A percentile compares a stretch with the other conserved stretches of the same genome.
These are phyloP conservation scores for Paracyprichromis sp. DNA, from an alignment of 2,113 vertebrate species.

Conservation along the genomic window DNA sequence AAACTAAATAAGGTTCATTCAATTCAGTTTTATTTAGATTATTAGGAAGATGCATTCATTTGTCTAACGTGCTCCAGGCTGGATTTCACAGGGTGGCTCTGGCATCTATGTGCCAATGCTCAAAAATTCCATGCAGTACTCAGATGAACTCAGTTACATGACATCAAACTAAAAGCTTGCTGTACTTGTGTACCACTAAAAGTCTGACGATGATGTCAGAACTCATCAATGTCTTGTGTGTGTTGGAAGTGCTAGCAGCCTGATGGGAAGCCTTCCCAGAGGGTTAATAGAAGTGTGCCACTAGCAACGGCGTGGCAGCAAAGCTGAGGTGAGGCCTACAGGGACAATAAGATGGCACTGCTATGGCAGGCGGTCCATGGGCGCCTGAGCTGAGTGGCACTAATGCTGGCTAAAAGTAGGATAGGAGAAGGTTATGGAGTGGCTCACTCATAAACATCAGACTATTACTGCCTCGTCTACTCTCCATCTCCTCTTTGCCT, in stretches of 20 bases:
- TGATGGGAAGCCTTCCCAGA: slow-evolving; percentile 3
- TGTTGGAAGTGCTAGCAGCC: background rate
- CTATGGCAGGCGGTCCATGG: slow-evolving; percentile 16
- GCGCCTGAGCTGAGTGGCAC: slow-evolving; percentile 21
- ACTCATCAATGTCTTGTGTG: background rate
- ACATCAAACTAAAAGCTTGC: slow-evolving; percentile 16
- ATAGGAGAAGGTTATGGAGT: background rate
- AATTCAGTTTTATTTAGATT: background rate
- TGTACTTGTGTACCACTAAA: background rate
- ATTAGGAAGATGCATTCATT: background rate
- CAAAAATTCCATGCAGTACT: background rate
- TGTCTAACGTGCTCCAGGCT: background rate
- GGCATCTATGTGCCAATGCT: background rate
- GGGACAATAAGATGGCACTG: slow-evolving; percentile 15
- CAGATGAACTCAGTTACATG: slow-evolving; percentile 3
- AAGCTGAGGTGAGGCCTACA: slow-evolving; percentile 20
- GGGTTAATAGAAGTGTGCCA: slow-evolving; percentile 29
- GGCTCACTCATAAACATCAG: slow-evolving; percentile 6
- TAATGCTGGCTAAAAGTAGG: slow-evolving; percentile 23
- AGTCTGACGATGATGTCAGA: slow-evolving; percentile 10
- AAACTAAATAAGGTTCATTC: background rate
- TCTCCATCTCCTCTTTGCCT: slow-evolving; percentile 5
- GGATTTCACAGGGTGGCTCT: background rate
- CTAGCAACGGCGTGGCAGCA: background rate
- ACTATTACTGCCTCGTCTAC: slow-evolving; percentile 1